Conservation (phyloP, 1,140 invertebrate genomes). For the Drosophila ambigua region DNA sequence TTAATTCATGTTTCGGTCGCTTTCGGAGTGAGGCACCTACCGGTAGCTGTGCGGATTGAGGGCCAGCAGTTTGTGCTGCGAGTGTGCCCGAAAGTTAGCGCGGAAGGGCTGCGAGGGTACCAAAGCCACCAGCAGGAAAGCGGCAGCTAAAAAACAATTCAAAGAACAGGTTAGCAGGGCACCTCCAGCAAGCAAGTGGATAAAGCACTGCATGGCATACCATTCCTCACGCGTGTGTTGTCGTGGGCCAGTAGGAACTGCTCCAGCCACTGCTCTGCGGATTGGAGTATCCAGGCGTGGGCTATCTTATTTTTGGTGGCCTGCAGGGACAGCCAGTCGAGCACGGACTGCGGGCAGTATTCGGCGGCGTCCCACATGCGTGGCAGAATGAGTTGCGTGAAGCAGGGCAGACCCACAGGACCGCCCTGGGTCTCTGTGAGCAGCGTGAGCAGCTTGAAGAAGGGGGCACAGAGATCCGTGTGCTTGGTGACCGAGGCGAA, state of each 20-base stretch:
- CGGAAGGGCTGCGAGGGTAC: slow-evolving; percentile 95
- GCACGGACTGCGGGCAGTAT: slow-evolving; percentile 93
- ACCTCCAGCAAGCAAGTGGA: not conserved
- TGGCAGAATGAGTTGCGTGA: slow-evolving; percentile 93
- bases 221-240: slow-evolving; percentile 93
- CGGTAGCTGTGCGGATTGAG: slow-evolving; percentile 74
- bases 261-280: slow-evolving; percentile 95
- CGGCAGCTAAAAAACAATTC: slow-evolving; percentile 88
- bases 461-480: slow-evolving; percentile 93
- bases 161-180: slow-evolving; percentile 4
- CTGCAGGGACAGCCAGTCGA: slow-evolving; percentile 95
- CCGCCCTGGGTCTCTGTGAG: slow-evolving; percentile 91
- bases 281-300: slow-evolving; percentile 94
- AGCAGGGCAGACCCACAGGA: slow-evolving; percentile 92
- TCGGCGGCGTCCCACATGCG: slow-evolving; percentile 96
- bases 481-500: slow-evolving; percentile 95
- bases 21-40: slow-evolving; percentile 30
- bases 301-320: slow-evolving; percentile 94
- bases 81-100: slow-evolving; percentile 89
- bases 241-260: slow-evolving; percentile 93
- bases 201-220: slow-evolving; percentile 82
- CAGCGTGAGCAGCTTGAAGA: slow-evolving; percentile 94
- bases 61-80: slow-evolving; percentile 76
- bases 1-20: not conserved
- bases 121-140: slow-evolving; percentile 93